Percentiles rank a stretch among this genome's conserved stretches.
These are phyloP conservation scores for Thunnus maccoyii DNA, from an alignment of 2,113 vertebrate species.

Conservation along the genomic window DNA sequence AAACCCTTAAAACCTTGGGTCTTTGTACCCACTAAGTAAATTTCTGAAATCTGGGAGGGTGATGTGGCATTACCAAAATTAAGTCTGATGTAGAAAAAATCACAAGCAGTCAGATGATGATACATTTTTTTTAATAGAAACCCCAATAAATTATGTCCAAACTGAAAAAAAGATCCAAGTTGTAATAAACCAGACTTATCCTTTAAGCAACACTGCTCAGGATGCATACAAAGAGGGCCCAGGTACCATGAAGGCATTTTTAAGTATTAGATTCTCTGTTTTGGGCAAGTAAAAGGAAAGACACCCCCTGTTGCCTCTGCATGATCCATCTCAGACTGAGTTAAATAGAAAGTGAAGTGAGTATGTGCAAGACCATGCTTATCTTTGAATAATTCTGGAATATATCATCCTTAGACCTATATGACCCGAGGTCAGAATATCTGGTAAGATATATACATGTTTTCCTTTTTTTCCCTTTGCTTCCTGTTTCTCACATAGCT, in stretches of 20 bases:
- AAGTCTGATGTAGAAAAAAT: background rate
- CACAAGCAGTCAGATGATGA: background rate
- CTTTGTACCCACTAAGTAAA: background rate
- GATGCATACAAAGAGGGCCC: background rate
- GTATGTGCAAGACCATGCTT: constrained; percentile 22
- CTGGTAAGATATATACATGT: too few species aligned
- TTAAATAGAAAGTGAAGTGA: background rate
- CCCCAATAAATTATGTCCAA: background rate
- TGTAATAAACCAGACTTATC: too few species aligned
- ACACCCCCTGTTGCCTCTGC: background rate
- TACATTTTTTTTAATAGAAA: too few species aligned
- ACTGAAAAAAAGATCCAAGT: background rate
- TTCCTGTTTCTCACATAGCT: too few species aligned
- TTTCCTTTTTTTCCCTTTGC: too few species aligned
- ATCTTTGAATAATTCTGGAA: background rate
- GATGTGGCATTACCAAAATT: background rate
- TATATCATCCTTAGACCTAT: too few species aligned
- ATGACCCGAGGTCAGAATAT: too few species aligned
- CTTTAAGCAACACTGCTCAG: background rate
- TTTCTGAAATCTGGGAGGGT: background rate
- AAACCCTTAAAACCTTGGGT: too few species aligned
- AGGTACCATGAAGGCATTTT: background rate
- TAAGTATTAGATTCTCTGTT: background rate
- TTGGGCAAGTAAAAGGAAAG: background rate
- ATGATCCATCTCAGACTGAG: background rate